A percentile compares a stretch with the other conserved stretches of the same genome.
Conservation (phyloP, 2,113 vertebrate species). For the Salvelinus namaycush region DNA sequence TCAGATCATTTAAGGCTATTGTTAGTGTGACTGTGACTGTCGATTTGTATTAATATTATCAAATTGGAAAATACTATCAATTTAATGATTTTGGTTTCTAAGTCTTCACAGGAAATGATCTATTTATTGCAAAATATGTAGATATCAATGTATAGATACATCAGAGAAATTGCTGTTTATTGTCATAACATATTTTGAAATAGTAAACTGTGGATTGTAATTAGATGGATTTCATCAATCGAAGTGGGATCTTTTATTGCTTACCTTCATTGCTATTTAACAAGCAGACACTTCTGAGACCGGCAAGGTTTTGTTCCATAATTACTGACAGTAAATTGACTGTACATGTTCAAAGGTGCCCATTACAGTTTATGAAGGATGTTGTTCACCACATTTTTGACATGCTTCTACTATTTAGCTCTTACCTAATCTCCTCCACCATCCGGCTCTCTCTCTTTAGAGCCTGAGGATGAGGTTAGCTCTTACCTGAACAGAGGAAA, state of each 20-base stretch:
- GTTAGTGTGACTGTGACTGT: not conserved
- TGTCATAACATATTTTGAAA: not conserved
- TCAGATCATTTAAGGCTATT: not conserved
- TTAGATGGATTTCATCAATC: slow-evolving; percentile 19
- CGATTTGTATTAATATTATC: not conserved
- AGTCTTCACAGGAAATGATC: not conserved
- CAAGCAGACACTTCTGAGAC: slow-evolving; percentile 35
- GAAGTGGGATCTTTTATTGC: slow-evolving; percentile 28
- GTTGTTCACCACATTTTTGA: slow-evolving; percentile 43
- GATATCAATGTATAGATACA: not conserved
- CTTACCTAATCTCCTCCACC: not conserved
- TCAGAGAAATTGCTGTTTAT: not conserved
- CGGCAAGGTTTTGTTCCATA: slow-evolving; percentile 42
- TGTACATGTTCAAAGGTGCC: slow-evolving; percentile 47
- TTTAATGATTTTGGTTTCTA: not conserved
- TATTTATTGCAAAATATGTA: not conserved
- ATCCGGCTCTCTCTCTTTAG: no score
- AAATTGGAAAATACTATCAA: not conserved
- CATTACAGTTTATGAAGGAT: slow-evolving; percentile 62
- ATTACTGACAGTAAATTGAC: not conserved
- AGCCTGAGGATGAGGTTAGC: not conserved
- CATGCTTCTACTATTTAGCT: not conserved
- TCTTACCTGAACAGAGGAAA: not conserved
- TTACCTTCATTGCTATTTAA: slow-evolving; percentile 47
- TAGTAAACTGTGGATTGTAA: not conserved